Base-by-base conservation (phyloP, 2,888 invertebrate species). In the Thereva unica region DNA sequence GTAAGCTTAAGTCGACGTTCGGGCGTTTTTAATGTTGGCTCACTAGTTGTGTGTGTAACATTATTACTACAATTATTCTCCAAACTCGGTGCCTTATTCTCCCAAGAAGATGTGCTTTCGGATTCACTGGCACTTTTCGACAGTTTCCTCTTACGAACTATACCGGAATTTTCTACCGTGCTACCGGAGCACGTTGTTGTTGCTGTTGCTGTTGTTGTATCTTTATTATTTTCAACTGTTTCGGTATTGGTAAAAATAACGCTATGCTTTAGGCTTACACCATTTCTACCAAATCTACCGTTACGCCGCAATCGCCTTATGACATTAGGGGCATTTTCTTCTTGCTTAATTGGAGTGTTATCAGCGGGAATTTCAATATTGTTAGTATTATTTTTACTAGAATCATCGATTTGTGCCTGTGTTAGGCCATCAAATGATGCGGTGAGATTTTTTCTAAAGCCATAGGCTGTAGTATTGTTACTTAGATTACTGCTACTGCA, bases 1-100 rank as follows among this genome's bases (percentile, higher is more conserved):
- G 93, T 93, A 69, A 95, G 78, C 76, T 93, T 93, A 61, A 93
- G 78, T 4, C 90, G 74, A 4, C 81, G 75, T 70, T 81, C 81
- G 0, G 81, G 82, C 1, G 81, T 81, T 70, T 81, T 81, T 5
- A 80, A 64, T 23, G 80, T 64, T 4, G 76, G 75, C 44, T 79
- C 79, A 12, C 38, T 63, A n/a, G n/a, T n/a, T n/a, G n/a, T n/a
- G 50, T 9, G 6, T 9, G 41, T 53, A 4, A 41, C 4, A n/a
- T 10, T 54, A n/a, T n/a, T n/a, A n/a, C n/a, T n/a, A 35, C 57
- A 66, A 76, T 72, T 35, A 76, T 72, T 35, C 67, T 57, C 44
- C 67, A 70, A 9, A 54, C 70, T 71, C 10, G 79, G 76, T 5
- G 72, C 71, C 68, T 75, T 75, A 64, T 73, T 74, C 63, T 75